Percentiles rank a stretch among this genome's conserved stretches.
These are phyloP conservation scores for Mus minutoides DNA, from an alignment of 2,797 vertebrate genomes.

Conservation along the genomic window DNA sequence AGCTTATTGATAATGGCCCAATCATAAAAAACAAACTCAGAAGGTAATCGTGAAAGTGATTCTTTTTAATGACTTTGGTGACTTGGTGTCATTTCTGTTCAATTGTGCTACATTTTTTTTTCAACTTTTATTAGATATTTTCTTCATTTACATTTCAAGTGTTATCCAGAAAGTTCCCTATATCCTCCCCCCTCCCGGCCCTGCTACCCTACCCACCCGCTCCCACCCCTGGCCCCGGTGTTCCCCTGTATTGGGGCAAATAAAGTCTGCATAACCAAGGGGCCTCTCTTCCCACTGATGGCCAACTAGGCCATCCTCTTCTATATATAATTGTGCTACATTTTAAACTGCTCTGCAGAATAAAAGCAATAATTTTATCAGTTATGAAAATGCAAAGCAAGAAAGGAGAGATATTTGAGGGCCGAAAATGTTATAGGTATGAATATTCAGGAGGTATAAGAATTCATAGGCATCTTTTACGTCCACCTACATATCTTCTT, in stretches of 20 bases:
- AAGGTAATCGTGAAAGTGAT: background rate
- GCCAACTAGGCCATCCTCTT: too few relatives aligned
- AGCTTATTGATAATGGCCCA: background rate
- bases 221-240: too few relatives aligned
- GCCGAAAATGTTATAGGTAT: background rate
- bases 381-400: background rate
- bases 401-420: conserved; percentile 13
- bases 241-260: too few relatives aligned
- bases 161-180: too few relatives aligned
- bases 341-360: conserved; percentile 28
- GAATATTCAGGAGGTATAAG: background rate
- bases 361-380: background rate
- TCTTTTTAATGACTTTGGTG: background rate
- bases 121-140: too few relatives aligned
- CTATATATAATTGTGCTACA: background rate
- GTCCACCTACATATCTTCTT: background rate
- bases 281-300: too few relatives aligned
- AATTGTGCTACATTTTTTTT: background rate
- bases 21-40: background rate
- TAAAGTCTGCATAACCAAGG: too few relatives aligned
- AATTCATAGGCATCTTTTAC: background rate
- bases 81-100: conserved; percentile 8
- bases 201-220: too few relatives aligned
- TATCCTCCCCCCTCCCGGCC: too few relatives aligned
- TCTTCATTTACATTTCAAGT: too few relatives aligned